Percentiles rank a stretch among this genome's conserved stretches.
These are phyloP conservation scores for Caenorhabditis sulstoni DNA, from an alignment of 2,888 invertebrate genomes.

Conservation along the genomic window DNA sequence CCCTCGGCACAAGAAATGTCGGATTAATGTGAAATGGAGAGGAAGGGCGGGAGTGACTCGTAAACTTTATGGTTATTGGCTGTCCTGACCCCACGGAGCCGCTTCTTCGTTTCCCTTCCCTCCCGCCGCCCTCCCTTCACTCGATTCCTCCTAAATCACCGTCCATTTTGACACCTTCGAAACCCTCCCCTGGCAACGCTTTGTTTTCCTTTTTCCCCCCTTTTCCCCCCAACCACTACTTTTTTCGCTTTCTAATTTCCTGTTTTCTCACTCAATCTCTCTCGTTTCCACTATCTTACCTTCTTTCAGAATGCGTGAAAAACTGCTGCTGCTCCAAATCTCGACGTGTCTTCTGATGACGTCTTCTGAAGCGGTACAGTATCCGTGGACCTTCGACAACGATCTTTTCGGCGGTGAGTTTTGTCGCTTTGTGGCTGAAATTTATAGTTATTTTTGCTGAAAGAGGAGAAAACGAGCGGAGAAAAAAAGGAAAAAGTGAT, in stretches of 20 bases:
- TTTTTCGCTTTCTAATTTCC: background rate
- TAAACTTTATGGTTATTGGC: conserved; percentile 59
- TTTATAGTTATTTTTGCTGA: too few relatives aligned
- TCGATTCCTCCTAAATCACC: background rate
- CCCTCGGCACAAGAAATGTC: conserved; percentile 30
- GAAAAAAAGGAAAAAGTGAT: conserved; percentile 37
- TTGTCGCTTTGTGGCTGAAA: conserved; percentile 10
- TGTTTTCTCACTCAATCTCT: too few relatives aligned
- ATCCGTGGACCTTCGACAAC: conserved; percentile 79
- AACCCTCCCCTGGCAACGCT: conserved; percentile 14
- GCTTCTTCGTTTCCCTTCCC: background rate
- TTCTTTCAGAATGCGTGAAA: conserved; percentile 37
- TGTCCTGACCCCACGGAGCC: conserved; percentile 29
- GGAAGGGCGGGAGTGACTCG: conserved; percentile 27
- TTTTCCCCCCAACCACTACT: background rate
- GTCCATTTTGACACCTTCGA: background rate
- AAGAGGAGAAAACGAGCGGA: background rate
- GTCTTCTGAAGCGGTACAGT: conserved; percentile 54
- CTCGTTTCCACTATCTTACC: background rate
- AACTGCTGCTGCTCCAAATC: conserved; percentile 24
- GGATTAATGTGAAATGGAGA: conserved; percentile 42
- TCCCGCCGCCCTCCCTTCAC: conserved; percentile 10
- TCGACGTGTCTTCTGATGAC: conserved; percentile 3
- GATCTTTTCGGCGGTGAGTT: conserved; percentile 77
- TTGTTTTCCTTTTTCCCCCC: conserved; percentile 1